Evolutionary conservation across 2,797 vertebrate genomes (phyloP).

Genomic region (Enteromius treurensis): DNA sequence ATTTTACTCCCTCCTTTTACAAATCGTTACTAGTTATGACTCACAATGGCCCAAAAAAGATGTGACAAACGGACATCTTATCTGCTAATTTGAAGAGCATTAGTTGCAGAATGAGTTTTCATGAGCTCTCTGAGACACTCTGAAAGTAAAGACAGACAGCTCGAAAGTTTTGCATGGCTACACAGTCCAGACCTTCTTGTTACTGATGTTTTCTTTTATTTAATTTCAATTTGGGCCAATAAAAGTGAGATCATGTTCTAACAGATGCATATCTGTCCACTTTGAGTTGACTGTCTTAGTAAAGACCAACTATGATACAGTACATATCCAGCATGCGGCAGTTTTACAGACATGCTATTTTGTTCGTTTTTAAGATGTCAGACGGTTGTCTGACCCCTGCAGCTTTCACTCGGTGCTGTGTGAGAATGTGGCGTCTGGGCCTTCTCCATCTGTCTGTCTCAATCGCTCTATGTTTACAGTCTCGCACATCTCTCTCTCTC

Average conservation of each 20-base stretch:
- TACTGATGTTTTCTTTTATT: slow-evolving; percentile 25
- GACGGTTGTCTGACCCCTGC: slow-evolving; percentile 29
- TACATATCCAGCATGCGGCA: neutral
- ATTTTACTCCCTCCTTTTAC: neutral
- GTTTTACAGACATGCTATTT: slow-evolving; percentile 1
- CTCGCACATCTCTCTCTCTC: slow-evolving; percentile 21
- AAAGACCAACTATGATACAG: neutral
- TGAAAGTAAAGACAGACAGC: slow-evolving; percentile 6
- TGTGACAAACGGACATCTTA: neutral
- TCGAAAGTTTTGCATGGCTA: neutral
- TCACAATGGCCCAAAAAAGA: slow-evolving; percentile 6
- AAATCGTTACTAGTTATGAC: slow-evolving; percentile 3
- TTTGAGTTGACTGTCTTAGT: slow-evolving; percentile 6
- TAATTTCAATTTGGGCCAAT: neutral
- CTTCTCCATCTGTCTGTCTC: slow-evolving; percentile 50
- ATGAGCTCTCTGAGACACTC: neutral
- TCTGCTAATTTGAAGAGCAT: slow-evolving; percentile 18
- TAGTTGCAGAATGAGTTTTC: slow-evolving; percentile 42
- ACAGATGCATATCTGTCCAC: neutral
- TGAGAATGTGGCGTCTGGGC: slow-evolving; percentile 35
- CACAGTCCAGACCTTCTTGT: slow-evolving; percentile 1
- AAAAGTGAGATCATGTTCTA: neutral
- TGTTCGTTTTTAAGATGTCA: slow-evolving; percentile 32
- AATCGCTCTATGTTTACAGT: slow-evolving; percentile 35
- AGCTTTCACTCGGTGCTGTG: slow-evolving; percentile 31